Base-by-base conservation (phyloP, 1,140 invertebrate species). In the Heterodera schachtii region DNA sequence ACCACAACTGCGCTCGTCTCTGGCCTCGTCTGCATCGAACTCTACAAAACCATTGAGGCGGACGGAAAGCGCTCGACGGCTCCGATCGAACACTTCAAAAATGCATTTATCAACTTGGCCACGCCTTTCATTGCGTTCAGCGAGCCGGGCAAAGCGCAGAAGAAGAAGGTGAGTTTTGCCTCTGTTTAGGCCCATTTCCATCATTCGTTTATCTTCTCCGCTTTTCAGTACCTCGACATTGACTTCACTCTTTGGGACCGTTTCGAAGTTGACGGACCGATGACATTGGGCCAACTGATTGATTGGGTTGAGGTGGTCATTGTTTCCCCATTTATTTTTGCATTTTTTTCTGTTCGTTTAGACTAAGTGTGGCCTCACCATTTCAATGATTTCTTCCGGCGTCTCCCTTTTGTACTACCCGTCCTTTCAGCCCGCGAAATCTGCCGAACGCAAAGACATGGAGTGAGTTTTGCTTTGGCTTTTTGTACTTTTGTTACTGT, bases 381-480 rank as follows among this genome's bases (percentile, higher is more conserved):
- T 98, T 31, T 97, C 96, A 0, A 99, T 99, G 97, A 90, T 99
- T 77, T 98, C 96, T 19, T 96, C 98, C 90, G 96, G 96, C 44
- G 96, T 99, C 0, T 97, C 95, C 86, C 98, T 99, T 95, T 91
- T 99, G 16, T 99, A 97, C n/a, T n/a, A n/a, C 90, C 97, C 97
- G 13, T 99, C 98, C 93, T 99, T 99, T 91, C 97, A 98, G 95
- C 93, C 94, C 7, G 93, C 93, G 84, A 92, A 93, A n/a, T 94
- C n/a, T 80, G 93, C 94, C 82, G 96, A 98, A 90, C 93, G 97
- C 31, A 92, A 97, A 90, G 93, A 92, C 44, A 91, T 97, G 70
- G 90, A 90, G 92, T 93, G 90, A 91, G 92, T 91, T 60, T 80
- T 16, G 21, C 4, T n/a, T 31, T 31, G 31, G 31, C 31, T 31